Evolutionary conservation across 2,888 invertebrate species (phyloP).

Genomic region (Drosophila melanosoma): DNA sequence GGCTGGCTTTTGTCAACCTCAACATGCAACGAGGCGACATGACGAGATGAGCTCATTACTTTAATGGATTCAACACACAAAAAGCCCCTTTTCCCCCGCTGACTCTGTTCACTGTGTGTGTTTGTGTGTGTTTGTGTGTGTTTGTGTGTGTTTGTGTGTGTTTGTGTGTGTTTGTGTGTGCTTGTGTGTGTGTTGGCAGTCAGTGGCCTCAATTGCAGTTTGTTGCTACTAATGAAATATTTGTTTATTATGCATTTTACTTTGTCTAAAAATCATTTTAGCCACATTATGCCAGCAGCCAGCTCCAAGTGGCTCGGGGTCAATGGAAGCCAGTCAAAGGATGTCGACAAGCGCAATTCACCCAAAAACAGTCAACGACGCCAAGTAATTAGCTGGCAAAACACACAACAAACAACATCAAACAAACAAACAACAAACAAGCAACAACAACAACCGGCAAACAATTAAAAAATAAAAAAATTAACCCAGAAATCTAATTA

Average conservation of each 20-base stretch:
- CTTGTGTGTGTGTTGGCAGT: slow-evolving; percentile 2
- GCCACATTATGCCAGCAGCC: slow-evolving; percentile 12
- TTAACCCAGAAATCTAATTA: slow-evolving; percentile 83
- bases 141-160: neutral
- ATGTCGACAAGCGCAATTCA: slow-evolving; percentile 23
- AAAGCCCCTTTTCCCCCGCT: neutral
- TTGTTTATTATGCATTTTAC: slow-evolving; percentile 66
- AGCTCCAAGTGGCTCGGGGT: slow-evolving; percentile 32
- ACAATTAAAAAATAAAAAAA: slow-evolving; percentile 55
- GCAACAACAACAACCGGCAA: slow-evolving; percentile 29
- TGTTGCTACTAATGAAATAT: slow-evolving; percentile 64
- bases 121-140: neutral
- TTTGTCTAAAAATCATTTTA: slow-evolving; percentile 48
- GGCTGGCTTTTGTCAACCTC: slow-evolving; percentile 71
- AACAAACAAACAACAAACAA: slow-evolving; percentile 36
- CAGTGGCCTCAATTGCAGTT: slow-evolving; percentile 44
- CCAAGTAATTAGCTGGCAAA: slow-evolving; percentile 67
- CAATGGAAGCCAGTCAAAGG: slow-evolving; percentile 43
- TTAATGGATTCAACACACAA: slow-evolving; percentile 59
- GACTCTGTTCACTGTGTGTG: neutral
- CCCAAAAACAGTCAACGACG: slow-evolving; percentile 23
- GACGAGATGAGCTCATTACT: slow-evolving; percentile 77
- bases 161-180: neutral
- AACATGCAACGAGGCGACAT: slow-evolving; percentile 47
- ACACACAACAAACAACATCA: slow-evolving; percentile 61